Evolutionary conservation across 2,797 vertebrate species (phyloP).

Genomic region (Petrocephalus sullivani): DNA sequence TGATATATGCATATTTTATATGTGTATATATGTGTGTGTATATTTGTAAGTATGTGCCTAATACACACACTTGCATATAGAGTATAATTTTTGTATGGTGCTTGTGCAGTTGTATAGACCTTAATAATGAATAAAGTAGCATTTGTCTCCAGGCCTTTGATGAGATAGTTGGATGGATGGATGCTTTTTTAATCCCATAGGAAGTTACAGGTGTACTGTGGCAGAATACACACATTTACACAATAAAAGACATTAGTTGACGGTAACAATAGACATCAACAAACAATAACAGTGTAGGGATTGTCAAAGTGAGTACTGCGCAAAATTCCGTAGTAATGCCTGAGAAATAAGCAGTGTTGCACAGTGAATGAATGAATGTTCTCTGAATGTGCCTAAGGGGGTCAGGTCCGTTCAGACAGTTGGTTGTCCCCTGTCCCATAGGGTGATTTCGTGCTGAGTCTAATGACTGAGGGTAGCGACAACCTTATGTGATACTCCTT

Average conservation of each 20-base stretch:
- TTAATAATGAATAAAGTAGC: not conserved
- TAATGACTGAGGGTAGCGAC: not conserved
- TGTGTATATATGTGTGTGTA: too few species aligned
- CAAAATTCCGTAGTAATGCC: not conserved
- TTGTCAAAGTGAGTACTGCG: not conserved
- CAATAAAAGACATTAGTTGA: not conserved
- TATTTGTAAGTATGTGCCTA: not conserved
- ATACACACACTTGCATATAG: not conserved
- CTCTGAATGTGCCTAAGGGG: not conserved
- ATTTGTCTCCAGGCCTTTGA: not conserved
- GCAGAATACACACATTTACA: not conserved
- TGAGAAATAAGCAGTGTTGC: too few species aligned
- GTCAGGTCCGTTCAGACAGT: not conserved
- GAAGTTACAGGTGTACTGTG: not conserved
- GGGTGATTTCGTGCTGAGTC: not conserved
- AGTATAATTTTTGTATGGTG: not conserved
- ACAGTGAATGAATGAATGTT: not conserved
- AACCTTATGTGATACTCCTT: not conserved
- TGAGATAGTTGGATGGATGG: not conserved
- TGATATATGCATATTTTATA: too few species aligned
- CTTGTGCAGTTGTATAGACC: not conserved
- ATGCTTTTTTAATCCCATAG: not conserved
- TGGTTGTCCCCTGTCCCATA: not conserved
- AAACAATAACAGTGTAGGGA: not conserved
- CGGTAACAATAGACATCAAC: not conserved